phyloP scores from a whole-genome alignment of 1,140 invertebrate species.

The Telenomus remus region DNA sequence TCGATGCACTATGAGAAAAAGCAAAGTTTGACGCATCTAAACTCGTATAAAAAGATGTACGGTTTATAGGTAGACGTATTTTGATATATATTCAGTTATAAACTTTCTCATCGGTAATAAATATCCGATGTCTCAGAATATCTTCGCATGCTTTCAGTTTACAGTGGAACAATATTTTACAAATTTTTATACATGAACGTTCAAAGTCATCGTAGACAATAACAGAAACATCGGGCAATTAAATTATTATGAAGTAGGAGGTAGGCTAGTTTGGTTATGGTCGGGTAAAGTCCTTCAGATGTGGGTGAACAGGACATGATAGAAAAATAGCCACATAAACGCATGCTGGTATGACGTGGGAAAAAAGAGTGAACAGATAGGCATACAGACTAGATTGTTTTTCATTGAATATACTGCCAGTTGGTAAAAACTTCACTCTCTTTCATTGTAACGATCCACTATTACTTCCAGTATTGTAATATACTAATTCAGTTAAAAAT shows the following conservation, averaged over 20 bases:
- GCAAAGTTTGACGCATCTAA: no score
- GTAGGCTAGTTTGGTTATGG: constrained; percentile 67
- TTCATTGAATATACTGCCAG: constrained; percentile 48
- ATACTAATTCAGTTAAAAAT: constrained; percentile 41
- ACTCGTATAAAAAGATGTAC: no score
- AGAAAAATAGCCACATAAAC: constrained; percentile 55
- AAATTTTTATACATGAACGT: no score
- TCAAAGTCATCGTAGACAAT: no score
- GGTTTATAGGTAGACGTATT: no score
- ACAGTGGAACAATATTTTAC: no score
- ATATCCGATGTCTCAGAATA: no score
- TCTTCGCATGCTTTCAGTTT: no score
- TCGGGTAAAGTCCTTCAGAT: constrained; percentile 73
- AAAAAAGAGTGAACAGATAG: constrained; percentile 66
- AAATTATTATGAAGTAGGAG: constrained; percentile 49
- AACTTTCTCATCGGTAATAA: no score
- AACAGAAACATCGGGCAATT: no score
- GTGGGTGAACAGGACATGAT: constrained; percentile 73
- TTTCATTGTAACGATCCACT: constrained; percentile 54
- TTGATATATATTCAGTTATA: no score
- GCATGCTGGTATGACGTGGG: constrained; percentile 63
- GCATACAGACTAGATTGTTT: constrained; percentile 46
- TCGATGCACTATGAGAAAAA: no score
- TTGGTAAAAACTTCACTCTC: constrained; percentile 54
- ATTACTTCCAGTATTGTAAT: constrained; percentile 53